phyloP scores from a whole-genome alignment of 1,140 invertebrate species.

The Phymastichus coffea region DNA sequence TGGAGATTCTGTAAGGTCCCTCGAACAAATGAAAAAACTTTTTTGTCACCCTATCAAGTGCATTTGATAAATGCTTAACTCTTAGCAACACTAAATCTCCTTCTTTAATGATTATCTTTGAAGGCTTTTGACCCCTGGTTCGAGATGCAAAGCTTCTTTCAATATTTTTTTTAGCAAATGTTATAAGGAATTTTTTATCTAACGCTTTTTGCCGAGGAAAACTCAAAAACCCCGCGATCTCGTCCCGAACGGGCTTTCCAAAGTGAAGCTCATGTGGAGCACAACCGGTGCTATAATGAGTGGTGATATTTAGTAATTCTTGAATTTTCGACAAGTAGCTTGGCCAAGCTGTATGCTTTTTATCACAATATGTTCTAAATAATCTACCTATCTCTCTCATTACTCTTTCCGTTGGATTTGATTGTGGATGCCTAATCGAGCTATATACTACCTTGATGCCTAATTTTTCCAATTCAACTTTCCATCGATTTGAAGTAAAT shows the following conservation, averaged over 20 bases:
- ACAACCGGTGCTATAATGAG: neutral
- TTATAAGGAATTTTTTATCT: neutral
- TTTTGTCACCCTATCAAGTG: too few relatives aligned
- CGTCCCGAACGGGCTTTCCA: neutral
- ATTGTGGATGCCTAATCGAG: constrained; percentile 42
- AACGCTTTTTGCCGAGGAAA: too few relatives aligned
- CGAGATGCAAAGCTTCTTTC: neutral
- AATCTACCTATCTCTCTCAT: too few relatives aligned
- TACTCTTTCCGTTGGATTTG: constrained; percentile 44
- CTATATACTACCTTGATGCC: constrained; percentile 7
- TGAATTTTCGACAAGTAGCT: constrained; percentile 4
- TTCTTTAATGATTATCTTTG: neutral
- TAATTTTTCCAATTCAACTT: neutral
- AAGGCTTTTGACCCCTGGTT: neutral
- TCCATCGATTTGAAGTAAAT: constrained; percentile 29
- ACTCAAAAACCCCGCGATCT: too few relatives aligned
- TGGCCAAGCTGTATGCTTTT: constrained; percentile 9
- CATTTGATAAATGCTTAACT: too few relatives aligned
- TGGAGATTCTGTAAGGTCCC: too few relatives aligned
- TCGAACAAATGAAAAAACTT: too few relatives aligned
- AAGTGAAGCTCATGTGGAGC: constrained; percentile 2
- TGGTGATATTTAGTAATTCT: neutral
- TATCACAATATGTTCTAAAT: constrained; percentile 18
- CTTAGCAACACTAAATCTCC: too few relatives aligned
- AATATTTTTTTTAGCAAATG: neutral